phyloP scores from a whole-genome alignment of 2,113 vertebrate species.

The Tricholaema leucomelas region DNA sequence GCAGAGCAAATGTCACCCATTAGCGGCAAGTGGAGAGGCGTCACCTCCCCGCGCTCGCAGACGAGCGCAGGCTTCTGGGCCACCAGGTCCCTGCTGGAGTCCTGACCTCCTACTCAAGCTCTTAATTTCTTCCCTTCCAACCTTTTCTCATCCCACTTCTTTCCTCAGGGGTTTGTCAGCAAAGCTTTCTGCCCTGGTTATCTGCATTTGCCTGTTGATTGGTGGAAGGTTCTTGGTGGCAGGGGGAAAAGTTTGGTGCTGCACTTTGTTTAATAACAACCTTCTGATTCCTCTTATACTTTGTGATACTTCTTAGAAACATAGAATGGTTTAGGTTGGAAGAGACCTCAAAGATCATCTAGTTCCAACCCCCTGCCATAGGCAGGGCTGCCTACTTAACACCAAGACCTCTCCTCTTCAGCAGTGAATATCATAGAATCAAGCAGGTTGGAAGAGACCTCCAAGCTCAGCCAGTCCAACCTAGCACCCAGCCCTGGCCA shows the following conservation, averaged over 20 bases:
- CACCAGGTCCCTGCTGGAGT: not conserved
- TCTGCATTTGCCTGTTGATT: not conserved
- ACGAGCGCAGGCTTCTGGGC: not conserved
- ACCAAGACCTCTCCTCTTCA: not conserved
- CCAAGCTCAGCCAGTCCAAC: too few species aligned
- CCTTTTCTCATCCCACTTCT: not conserved
- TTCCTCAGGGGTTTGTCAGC: not conserved
- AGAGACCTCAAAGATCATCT: too few species aligned
- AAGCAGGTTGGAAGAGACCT: too few species aligned
- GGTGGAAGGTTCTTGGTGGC: fast-evolving
- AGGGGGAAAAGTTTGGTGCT: not conserved
- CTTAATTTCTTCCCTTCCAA: not conserved
- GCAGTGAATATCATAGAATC: too few species aligned
- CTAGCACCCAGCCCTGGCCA: too few species aligned
- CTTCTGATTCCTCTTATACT: not conserved
- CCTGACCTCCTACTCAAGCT: not conserved
- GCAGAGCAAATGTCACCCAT: constrained; percentile 8
- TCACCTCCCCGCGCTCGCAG: not conserved
- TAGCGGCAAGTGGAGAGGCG: not conserved
- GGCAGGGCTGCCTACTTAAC: not conserved
- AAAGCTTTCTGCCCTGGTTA: not conserved
- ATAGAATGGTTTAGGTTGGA: too few species aligned
- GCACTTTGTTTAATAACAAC: not conserved
- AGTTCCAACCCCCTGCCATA: too few species aligned
- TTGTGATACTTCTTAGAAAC: not conserved